Evolutionary conservation across 2,888 invertebrate genomes (phyloP).

Genomic region (Drosophila crucigera): DNA sequence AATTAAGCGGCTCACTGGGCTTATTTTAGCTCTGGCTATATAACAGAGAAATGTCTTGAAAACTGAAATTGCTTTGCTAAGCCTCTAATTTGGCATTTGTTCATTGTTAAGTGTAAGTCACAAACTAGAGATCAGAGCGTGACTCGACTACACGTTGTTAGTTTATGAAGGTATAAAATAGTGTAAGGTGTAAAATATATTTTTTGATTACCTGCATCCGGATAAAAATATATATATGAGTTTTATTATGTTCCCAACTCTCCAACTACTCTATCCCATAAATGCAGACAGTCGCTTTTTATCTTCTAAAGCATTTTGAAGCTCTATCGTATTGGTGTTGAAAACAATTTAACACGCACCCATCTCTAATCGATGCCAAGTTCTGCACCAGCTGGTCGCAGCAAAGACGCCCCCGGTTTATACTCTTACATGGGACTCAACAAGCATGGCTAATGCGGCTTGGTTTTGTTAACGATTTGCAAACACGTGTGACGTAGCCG

Average conservation of each 20-base stretch:
- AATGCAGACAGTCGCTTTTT: background rate
- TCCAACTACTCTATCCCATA: background rate
- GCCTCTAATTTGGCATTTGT: slow-evolving; percentile 49
- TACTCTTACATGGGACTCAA: slow-evolving; percentile 19
- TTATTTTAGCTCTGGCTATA: slow-evolving; percentile 7
- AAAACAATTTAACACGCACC: background rate
- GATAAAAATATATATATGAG: background rate
- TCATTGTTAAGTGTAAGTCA: slow-evolving; percentile 35
- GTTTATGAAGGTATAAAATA: background rate
- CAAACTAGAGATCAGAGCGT: background rate
- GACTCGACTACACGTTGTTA: background rate
- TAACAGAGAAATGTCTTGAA: slow-evolving; percentile 44
- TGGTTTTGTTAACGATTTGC: slow-evolving; percentile 76
- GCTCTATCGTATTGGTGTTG: background rate
- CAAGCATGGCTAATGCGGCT: slow-evolving; percentile 69
- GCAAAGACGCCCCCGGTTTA: slow-evolving; percentile 11
- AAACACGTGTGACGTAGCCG: slow-evolving; percentile 55
- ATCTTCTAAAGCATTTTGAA: background rate
- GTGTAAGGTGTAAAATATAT: background rate
- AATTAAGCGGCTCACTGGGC: slow-evolving; percentile 67
- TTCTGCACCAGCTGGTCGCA: slow-evolving; percentile 49
- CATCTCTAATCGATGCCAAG: slow-evolving; percentile 4
- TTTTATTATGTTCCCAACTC: background rate
- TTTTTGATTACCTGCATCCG: background rate
- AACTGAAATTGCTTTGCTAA: slow-evolving; percentile 57